Evolutionary conservation across 2,113 vertebrate genomes (phyloP), one percentile per base, ranked within the genome.

Genomic region (Myiagra hebetior): DNA sequence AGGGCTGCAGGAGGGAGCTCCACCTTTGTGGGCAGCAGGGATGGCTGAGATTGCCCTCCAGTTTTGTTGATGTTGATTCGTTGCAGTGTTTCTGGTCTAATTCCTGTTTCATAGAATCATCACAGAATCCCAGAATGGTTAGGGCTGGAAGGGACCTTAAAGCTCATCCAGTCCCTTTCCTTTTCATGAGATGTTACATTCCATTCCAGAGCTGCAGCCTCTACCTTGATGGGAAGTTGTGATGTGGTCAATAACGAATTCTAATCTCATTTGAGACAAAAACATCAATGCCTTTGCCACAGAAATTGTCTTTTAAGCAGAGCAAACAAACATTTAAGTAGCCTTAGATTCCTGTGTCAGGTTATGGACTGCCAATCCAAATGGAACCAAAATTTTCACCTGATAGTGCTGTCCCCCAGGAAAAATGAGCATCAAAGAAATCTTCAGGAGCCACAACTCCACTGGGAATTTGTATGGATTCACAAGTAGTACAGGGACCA

Each of bases 391-490:
- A 75, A n/a, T 7, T 33, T 73, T 79, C 78, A 73, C 62, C 59
- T 90, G 46, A 6, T 11, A 31, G 22, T 11, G 49, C 47, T 78
- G 47, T 20, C 21, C 84, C 24, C 28, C 10, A 22, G 44, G 6
- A 27, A 77, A 85, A 87, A 60, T n/a, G 72, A 96, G 22, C 14
- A 26, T 46, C 83, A 41, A 82, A 89, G 69, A 49, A 75, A 62
- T 11, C 76, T 91, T 87, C 67, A 96, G 72, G 83, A 96, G 76
- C 86, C 95, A 92, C 95, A 91, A 85, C 18, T 31, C 64, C 63
- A 57, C 82, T 85, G 53, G 90, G 77, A 85, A 77, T 97, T 93
- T 80, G 33, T 70, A 42, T 55, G 42, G 84, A 75, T 92, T 30
- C 65, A 85, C 75, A 92, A 65, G 11, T 18, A 57, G 10, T 41